A percentile compares a stretch with the other conserved stretches of the same genome.
Evolutionary conservation across 2,113 vertebrate species (phyloP).

Genomic region (Cyanoliseus patagonus): DNA sequence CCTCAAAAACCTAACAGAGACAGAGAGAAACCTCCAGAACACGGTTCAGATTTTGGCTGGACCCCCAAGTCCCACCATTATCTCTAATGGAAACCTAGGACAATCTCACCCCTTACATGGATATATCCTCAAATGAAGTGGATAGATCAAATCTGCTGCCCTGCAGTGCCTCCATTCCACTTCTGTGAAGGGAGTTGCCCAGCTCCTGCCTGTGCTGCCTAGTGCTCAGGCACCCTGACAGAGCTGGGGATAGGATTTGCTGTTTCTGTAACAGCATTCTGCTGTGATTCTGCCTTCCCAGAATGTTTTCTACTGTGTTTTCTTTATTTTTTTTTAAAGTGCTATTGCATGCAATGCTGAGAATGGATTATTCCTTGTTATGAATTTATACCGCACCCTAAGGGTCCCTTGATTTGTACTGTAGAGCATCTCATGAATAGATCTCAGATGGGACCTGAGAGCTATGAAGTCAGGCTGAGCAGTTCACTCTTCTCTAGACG

Average conservation of each 20-base stretch:
- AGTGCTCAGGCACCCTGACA: background rate
- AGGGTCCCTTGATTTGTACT: slow-evolving; percentile 49
- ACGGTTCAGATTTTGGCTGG: background rate
- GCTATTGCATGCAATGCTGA: background rate
- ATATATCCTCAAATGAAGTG: rapidly evolving
- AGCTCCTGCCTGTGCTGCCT: background rate
- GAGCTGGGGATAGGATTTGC: background rate
- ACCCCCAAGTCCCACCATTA: background rate
- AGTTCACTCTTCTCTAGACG: slow-evolving; percentile 29
- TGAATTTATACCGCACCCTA: slow-evolving; percentile 13
- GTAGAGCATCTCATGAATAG: slow-evolving; percentile 27
- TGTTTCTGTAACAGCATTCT: background rate
- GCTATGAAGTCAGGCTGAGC: slow-evolving; percentile 8
- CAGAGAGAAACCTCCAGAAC: background rate
- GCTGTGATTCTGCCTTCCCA: background rate
- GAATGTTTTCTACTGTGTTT: background rate
- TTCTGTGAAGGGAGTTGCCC: background rate
- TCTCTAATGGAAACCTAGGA: background rate
- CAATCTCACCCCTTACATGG: background rate
- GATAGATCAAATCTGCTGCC: background rate
- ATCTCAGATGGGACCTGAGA: background rate
- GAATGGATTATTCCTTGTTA: slow-evolving; percentile 50
- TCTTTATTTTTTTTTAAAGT: background rate
- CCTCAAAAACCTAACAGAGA: background rate
- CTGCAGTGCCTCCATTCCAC: rapidly evolving